Evolutionary conservation across 2,888 invertebrate genomes (phyloP).

Genomic region (Noctua comes): DNA sequence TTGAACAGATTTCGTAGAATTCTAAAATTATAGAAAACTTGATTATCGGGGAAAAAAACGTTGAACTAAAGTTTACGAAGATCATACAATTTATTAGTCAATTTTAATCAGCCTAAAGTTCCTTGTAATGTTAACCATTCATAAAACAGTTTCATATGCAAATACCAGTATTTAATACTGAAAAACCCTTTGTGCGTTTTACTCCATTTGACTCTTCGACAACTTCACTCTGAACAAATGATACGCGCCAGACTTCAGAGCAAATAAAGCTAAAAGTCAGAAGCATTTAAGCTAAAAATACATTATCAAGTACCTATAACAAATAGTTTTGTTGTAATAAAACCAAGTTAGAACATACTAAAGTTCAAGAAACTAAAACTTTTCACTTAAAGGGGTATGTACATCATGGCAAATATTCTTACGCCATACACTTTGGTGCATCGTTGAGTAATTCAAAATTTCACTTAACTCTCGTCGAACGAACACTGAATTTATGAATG

Average conservation of each 20-base stretch:
- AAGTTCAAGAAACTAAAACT: constrained; percentile 65
- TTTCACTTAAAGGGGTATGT: constrained; percentile 64
- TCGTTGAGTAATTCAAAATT: constrained; percentile 70
- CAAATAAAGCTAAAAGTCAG: constrained; percentile 6
- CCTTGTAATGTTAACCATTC: background rate
- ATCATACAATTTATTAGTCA: background rate
- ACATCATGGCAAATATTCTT: constrained; percentile 51
- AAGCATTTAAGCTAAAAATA: constrained; percentile 9
- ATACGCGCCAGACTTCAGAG: background rate
- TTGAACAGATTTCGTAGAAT: background rate
- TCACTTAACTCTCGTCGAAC: constrained; percentile 69
- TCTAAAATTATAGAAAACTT: background rate
- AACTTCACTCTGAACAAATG: constrained; percentile 9
- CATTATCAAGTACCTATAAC: constrained; percentile 1
- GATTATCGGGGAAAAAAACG: background rate
- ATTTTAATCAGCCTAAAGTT: background rate
- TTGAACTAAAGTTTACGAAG: background rate
- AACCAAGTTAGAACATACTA: constrained; percentile 42
- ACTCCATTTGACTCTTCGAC: background rate
- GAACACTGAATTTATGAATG: constrained; percentile 69
- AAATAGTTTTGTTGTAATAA: constrained; percentile 46
- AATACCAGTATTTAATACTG: background rate
- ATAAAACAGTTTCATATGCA: background rate
- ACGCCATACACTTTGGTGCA: constrained; percentile 66
- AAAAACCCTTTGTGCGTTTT: background rate